Evolutionary conservation across 2,888 invertebrate species (phyloP), one percentile per base, ranked within the genome.

Genomic region (Neuroscelio doddi): DNA sequence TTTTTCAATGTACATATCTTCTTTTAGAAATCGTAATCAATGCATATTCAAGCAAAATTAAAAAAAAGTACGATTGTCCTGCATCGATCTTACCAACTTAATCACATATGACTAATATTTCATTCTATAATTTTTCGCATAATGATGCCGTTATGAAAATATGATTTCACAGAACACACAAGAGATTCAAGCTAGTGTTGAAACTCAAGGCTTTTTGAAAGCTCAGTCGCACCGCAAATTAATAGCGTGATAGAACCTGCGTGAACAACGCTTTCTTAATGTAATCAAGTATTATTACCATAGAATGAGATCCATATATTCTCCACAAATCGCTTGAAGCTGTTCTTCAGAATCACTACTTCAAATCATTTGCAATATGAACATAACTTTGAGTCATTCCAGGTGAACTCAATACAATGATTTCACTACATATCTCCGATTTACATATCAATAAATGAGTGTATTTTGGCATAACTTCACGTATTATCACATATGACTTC

Each of bases 251-350:
- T 30, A 5, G 46, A 32, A 34, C 52, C 39, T 45, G 41, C 41
- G 46, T 34, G 47, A 34, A 47, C 30, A 16, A 47, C 39, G 36
- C 59, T 52, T 59, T 59, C 46, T 30, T 47, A 46, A 52, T 42
- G 52, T 46, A 50, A 47, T 52, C 27, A 16, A 39, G 10, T 34
- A 16, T 38, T 49, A 61, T 61, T 61, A 61, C 42, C 52, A 61
- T 61, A 61, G 53, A 61, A 61, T 61, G 38, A 59, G 59, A 36
- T 7, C 51, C 45, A 59, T 47, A 36, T 30, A 47, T 52, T 52
- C 30, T 17, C 15, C 39, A 24, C 32, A 42, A 55, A 61, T 61
- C 49, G 53, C 53, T 49, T 49, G 34, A 15, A 61, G 61, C 47
- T 32, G 49, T 61, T 34, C 2, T 14, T 4, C 1, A 14, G 34